Conservation (phyloP, 2,113 vertebrate genomes). For the Dicaeum eximium region DNA sequence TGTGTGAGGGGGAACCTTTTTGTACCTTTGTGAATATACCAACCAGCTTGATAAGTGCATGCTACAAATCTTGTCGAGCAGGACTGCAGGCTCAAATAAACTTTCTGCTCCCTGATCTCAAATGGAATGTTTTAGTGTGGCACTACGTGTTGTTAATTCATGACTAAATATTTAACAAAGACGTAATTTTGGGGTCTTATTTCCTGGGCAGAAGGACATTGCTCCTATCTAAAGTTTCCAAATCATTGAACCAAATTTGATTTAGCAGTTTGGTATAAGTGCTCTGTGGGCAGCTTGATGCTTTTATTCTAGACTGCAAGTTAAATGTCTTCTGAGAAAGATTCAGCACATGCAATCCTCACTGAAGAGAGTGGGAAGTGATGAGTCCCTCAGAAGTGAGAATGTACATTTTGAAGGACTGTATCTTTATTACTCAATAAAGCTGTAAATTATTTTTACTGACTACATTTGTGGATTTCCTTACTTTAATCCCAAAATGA, state of each 20-base stretch:
- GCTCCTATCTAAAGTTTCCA: neutral
- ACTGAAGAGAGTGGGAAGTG: neutral
- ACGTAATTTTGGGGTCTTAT: neutral
- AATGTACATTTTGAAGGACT: neutral
- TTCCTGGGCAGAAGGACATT: neutral
- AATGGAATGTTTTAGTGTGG: neutral
- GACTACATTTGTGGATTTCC: neutral
- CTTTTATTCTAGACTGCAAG: neutral
- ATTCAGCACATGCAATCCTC: neutral
- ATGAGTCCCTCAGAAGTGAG: neutral
- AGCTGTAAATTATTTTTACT: neutral
- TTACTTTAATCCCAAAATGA: neutral
- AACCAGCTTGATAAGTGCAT: neutral
- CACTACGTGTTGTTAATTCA: neutral
- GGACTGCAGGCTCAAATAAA: neutral
- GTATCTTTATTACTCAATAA: neutral
- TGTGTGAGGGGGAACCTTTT: neutral
- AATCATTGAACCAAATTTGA: neutral
- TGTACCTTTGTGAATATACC: neutral
- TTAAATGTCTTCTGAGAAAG: neutral
- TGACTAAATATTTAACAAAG: slow-evolving; percentile 17
- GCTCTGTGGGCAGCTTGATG: neutral
- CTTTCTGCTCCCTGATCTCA: slow-evolving; percentile 6
- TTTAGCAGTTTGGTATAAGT: neutral
- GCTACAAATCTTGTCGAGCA: neutral